A percentile compares a stretch with the other conserved stretches of the same genome.
Conservation (phyloP, 2,797 vertebrate genomes). For the Rhincodon typus region DNA sequence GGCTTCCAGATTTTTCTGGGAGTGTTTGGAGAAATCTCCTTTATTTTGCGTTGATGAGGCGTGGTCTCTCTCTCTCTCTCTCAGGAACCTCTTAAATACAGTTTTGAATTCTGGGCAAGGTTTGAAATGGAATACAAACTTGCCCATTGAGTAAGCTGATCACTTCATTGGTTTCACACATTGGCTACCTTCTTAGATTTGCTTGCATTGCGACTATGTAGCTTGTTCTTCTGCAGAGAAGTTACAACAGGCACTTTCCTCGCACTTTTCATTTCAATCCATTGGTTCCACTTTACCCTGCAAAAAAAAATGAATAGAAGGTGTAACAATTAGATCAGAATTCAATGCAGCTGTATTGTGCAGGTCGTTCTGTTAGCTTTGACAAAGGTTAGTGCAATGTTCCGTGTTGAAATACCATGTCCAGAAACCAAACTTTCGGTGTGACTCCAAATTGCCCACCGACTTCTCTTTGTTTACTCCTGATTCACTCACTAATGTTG, state of each 20-base stretch:
- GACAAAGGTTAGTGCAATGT: background rate
- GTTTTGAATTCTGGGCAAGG: background rate
- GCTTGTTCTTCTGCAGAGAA: background rate
- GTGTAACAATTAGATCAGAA: background rate
- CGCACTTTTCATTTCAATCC: too few relatives aligned
- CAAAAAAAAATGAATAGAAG: background rate
- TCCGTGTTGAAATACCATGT: background rate
- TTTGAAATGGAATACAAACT: background rate
- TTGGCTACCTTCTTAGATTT: background rate
- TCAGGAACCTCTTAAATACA: background rate
- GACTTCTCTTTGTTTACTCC: background rate
- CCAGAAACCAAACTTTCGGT: background rate
- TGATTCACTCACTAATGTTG: background rate
- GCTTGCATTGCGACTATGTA: background rate
- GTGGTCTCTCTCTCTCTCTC: background rate
- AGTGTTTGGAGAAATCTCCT: slow-evolving; percentile 1
- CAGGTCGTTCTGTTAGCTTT: background rate
- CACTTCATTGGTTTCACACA: background rate
- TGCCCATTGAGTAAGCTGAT: background rate
- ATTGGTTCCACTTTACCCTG: background rate
- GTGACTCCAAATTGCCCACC: background rate
- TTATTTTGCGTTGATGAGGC: slow-evolving; percentile 6
- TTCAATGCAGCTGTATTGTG: background rate
- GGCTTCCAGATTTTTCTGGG: background rate
- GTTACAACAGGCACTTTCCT: background rate